Evolutionary conservation across 1,140 invertebrate species (phyloP).

Genomic region (Nilaparvata lugens): DNA sequence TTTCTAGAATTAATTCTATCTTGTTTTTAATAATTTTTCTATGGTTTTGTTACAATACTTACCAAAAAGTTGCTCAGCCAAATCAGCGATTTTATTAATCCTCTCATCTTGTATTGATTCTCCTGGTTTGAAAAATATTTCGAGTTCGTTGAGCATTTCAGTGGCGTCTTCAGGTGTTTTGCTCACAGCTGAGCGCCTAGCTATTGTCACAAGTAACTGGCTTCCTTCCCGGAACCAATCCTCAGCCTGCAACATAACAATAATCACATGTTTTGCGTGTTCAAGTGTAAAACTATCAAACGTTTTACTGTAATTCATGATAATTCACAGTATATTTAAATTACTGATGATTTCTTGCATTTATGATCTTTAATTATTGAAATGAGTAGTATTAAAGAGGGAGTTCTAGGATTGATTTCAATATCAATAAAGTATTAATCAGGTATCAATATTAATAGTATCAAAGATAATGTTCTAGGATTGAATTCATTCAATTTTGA

Average conservation of each 20-base stretch:
- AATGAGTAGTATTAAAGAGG: no score
- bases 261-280: no score
- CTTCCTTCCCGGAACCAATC: slow-evolving; percentile 65
- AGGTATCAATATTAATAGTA: no score
- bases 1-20: not conserved
- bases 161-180: slow-evolving; percentile 48
- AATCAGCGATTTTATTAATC: slow-evolving; percentile 52
- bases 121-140: slow-evolving; percentile 55
- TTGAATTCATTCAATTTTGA: no score
- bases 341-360: no score
- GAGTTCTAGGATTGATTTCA: no score
- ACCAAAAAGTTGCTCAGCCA: slow-evolving; percentile 59
- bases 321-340: no score
- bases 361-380: no score
- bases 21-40: not conserved
- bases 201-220: slow-evolving; percentile 56
- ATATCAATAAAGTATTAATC: no score
- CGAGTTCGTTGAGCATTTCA: slow-evolving; percentile 51
- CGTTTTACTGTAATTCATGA: no score
- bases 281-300: no score
- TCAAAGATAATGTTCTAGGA: no score
- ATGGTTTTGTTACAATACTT: slow-evolving; percentile 22
- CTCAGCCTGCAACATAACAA: slow-evolving; percentile 44
- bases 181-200: slow-evolving; percentile 54
- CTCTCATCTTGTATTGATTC: slow-evolving; percentile 56